A percentile compares a stretch with the other conserved stretches of the same genome.
These are phyloP conservation scores for Glandiceps talaboti DNA, from an alignment of 53 echinoderm and acorn worm genomes.

Conservation along the genomic window DNA sequence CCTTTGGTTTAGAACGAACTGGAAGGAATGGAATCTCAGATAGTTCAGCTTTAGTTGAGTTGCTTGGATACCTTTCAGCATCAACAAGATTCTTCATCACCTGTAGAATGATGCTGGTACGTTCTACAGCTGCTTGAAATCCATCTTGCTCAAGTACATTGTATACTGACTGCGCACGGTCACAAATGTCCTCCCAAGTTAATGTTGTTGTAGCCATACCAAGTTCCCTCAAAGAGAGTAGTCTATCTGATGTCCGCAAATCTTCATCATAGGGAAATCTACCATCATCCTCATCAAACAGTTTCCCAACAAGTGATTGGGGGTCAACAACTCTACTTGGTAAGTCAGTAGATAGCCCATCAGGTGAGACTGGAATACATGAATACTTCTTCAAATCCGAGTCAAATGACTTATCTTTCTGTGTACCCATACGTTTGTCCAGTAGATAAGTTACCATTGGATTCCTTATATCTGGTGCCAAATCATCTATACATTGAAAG, in stretches of 20 bases:
- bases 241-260: slow-evolving; percentile 7
- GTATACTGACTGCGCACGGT: slow-evolving; percentile 18
- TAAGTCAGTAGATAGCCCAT: slow-evolving; percentile 9
- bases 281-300: slow-evolving; percentile 20
- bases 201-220: slow-evolving; percentile 23
- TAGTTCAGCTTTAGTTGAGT: no score
- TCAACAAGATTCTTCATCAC: no score
- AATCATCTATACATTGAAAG: slow-evolving; percentile 9
- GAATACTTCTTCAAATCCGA: background rate
- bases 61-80: no score
- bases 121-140: no score
- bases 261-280: slow-evolving; percentile 30
- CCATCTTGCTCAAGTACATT: no score
- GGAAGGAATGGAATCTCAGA: slow-evolving; percentile 5
- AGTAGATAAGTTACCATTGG: slow-evolving; percentile 16
- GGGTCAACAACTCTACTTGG: slow-evolving; percentile 18
- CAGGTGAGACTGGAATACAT: slow-evolving; percentile 30
- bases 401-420: slow-evolving; percentile 9
- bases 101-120: no score
- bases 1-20: background rate
- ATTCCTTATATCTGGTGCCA: slow-evolving; percentile 10
- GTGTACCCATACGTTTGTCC: slow-evolving; percentile 22
- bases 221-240: slow-evolving; percentile 20
- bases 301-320: slow-evolving; percentile 9
- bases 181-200: slow-evolving; percentile 28